Conservation (phyloP, 2,113 vertebrate genomes). For the Lethenteron camtschaticum region DNA sequence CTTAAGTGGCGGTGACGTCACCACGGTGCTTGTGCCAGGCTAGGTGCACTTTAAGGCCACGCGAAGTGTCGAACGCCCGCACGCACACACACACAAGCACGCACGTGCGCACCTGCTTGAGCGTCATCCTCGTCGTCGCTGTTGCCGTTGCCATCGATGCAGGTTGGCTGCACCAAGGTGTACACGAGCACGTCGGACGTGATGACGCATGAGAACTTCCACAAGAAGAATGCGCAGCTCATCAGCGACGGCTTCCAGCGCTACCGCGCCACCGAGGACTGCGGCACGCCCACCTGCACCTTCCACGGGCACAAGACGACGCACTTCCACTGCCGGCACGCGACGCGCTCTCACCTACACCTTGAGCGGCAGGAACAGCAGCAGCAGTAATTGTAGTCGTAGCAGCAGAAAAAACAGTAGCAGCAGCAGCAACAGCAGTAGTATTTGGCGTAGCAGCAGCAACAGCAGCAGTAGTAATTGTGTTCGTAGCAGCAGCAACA, state of each 20-base stretch:
- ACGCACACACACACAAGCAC: conserved; percentile 3
- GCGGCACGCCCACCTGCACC: conserved; percentile 72
- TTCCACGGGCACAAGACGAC: conserved; percentile 98
- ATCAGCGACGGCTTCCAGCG: conserved; percentile 98
- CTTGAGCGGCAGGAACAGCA: too few relatives aligned
- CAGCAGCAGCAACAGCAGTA: too few relatives aligned
- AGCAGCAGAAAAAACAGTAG: too few relatives aligned
- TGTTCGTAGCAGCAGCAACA: too few relatives aligned
- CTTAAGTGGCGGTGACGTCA: too few relatives aligned
- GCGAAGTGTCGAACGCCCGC: conserved; percentile 9
- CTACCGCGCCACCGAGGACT: conserved; percentile 90
- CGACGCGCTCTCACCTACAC: too few relatives aligned
- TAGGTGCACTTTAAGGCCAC: too few relatives aligned
- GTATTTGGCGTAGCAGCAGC: too few relatives aligned
- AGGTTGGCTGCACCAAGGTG: conserved; percentile 98
- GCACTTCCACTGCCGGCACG: conserved; percentile 95
- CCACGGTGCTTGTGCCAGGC: too few relatives aligned
- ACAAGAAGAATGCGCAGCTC: conserved; percentile 96
- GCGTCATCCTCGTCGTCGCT: conserved; percentile 12
- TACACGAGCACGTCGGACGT: conserved; percentile 95
- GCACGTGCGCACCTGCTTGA: conserved; percentile 11
- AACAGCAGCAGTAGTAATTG: too few relatives aligned
- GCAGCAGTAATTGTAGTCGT: too few relatives aligned
- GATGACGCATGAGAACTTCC: conserved; percentile 99
- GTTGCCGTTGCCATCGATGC: conserved; percentile 7